phyloP scores from a whole-genome alignment of 2,113 vertebrate genomes.

The Pedionomus torquatus region DNA sequence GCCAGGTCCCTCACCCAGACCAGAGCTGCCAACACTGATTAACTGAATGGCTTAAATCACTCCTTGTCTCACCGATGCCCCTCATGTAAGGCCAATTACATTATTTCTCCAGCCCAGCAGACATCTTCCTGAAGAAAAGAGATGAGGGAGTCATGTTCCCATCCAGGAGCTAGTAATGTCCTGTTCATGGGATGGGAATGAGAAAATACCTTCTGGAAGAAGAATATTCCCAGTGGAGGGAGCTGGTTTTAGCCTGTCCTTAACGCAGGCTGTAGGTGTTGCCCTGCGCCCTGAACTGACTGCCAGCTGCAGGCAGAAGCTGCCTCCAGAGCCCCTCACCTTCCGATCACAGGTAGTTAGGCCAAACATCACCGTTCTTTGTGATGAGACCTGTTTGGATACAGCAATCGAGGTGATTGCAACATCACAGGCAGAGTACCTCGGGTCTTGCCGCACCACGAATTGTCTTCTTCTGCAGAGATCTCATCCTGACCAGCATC shows the following conservation, averaged over 20 bases:
- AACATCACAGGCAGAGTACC: accelerated
- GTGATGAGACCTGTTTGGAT: accelerated
- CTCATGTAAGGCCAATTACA: not conserved
- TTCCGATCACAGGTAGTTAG: accelerated
- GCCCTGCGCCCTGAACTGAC: not conserved
- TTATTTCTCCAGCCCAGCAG: not conserved
- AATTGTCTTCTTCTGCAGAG: not conserved
- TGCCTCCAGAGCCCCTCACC: not conserved
- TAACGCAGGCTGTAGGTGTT: not conserved
- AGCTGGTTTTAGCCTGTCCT: not conserved
- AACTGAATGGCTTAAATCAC: not conserved
- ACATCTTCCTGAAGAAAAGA: not conserved
- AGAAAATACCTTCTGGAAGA: not conserved
- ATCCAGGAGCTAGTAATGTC: accelerated
- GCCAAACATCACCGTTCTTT: accelerated
- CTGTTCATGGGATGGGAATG: not conserved
- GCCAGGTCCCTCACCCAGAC: not conserved
- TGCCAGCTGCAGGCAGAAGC: not conserved
- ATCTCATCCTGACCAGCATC: not conserved
- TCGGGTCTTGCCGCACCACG: accelerated
- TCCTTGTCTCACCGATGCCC: not conserved
- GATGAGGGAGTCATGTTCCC: not conserved
- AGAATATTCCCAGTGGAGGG: accelerated
- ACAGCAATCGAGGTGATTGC: accelerated
- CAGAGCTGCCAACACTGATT: not conserved